A percentile compares a stretch with the other conserved stretches of the same genome.
phyloP scores from a whole-genome alignment of 2,113 vertebrate species.

The Triplophysa tibetana region DNA sequence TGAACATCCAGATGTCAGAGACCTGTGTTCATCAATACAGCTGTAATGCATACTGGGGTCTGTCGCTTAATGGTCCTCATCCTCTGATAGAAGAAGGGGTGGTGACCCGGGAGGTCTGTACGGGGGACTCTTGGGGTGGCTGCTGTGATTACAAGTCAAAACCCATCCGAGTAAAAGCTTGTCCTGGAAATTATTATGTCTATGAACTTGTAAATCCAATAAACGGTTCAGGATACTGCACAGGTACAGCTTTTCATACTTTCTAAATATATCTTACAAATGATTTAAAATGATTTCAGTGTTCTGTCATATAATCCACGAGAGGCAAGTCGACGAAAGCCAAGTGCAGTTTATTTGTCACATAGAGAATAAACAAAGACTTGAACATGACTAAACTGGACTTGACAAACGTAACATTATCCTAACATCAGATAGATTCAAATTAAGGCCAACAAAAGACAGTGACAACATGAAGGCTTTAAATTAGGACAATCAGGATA shows the following conservation, averaged over 20 bases:
- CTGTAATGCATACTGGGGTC: slow-evolving; percentile 32
- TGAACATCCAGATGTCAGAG: slow-evolving; percentile 44
- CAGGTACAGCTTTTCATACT: neutral
- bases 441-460: rapidly evolving
- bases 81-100: slow-evolving; percentile 42
- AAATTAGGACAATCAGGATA: too few relatives aligned
- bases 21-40: neutral
- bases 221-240: slow-evolving; percentile 18
- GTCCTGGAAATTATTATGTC: slow-evolving; percentile 34
- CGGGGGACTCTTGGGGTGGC: neutral
- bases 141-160: neutral
- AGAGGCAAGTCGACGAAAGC: too few relatives aligned
- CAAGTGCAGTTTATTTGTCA: too few relatives aligned
- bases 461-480: too few relatives aligned
- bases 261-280: neutral
- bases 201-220: slow-evolving; percentile 25
- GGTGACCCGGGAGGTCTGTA: slow-evolving; percentile 25
- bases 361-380: too few relatives aligned
- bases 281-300: neutral
- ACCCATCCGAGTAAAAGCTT: slow-evolving; percentile 32
- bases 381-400: too few relatives aligned
- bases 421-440: too few relatives aligned
- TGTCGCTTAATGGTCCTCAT: slow-evolving; percentile 45
- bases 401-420: too few relatives aligned
- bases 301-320: too few relatives aligned